Conservation (phyloP, 2,888 invertebrate genomes). For the Neoaliturus tenellus region DNA sequence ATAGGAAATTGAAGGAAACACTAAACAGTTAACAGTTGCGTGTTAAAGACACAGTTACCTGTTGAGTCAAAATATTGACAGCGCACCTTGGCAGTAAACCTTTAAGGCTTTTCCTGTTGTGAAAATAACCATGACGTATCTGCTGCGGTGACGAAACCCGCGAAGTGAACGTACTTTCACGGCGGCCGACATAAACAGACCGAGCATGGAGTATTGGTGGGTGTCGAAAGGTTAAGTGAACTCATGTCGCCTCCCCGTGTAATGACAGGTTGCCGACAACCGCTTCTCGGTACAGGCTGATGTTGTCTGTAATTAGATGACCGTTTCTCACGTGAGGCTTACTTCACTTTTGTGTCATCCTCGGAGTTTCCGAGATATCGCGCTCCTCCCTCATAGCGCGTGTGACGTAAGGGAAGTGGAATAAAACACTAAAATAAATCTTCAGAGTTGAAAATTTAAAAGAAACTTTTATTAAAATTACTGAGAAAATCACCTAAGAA, state of each 20-base stretch:
- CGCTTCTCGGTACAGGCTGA: not conserved
- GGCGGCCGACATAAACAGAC: not conserved
- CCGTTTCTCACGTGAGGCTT: not conserved
- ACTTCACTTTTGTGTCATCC: not conserved
- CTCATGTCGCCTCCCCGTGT: not conserved
- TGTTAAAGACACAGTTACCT: not conserved
- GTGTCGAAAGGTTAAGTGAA: not conserved
- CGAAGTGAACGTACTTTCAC: not conserved
- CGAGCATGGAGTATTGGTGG: not conserved
- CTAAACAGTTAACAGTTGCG: too few species aligned
- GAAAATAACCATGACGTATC: constrained; percentile 21
- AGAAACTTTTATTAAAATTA: too few species aligned
- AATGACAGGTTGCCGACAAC: not conserved
- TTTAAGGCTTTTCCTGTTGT: not conserved
- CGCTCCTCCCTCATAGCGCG: not conserved
- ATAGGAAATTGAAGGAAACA: too few species aligned
- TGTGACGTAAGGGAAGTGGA: too few species aligned
- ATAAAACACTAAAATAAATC: too few species aligned
- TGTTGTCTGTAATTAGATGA: not conserved
- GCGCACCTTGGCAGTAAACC: not conserved
- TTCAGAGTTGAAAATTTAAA: too few species aligned
- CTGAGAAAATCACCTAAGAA: too few species aligned
- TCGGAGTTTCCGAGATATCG: not conserved
- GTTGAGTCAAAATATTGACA: not conserved
- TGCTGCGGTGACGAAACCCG: not conserved